Conservation (phyloP, 2,888 invertebrate species). For the Pediacus dermestoides region DNA sequence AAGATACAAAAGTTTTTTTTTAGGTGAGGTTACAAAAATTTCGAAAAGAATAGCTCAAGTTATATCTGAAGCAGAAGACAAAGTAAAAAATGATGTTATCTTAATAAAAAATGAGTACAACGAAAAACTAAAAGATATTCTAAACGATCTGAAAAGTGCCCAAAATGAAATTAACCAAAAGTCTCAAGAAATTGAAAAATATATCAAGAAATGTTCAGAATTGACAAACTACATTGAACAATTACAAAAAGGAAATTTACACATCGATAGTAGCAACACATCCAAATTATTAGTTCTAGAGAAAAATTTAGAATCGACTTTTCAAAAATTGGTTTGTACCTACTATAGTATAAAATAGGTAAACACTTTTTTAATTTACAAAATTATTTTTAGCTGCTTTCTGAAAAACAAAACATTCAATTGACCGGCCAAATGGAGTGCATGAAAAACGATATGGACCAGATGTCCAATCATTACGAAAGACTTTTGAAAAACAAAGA, state of each 20-base stretch:
- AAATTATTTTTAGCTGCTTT: slow-evolving; percentile 48
- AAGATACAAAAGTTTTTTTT: neutral
- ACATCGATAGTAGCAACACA: slow-evolving; percentile 36
- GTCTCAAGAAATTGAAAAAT: slow-evolving; percentile 54
- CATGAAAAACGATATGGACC: slow-evolving; percentile 57
- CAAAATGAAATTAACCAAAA: slow-evolving; percentile 59
- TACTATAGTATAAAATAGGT: neutral
- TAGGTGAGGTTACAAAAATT: neutral
- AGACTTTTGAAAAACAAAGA: slow-evolving; percentile 58
- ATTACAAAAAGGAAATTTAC: slow-evolving; percentile 45
- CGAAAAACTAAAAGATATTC: slow-evolving; percentile 57
- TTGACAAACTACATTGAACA: slow-evolving; percentile 53
- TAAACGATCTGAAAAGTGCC: slow-evolving; percentile 55
- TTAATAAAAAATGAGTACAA: slow-evolving; percentile 57
- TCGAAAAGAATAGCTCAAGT: slow-evolving; percentile 55
- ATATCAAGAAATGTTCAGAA: slow-evolving; percentile 54
- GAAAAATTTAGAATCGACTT: slow-evolving; percentile 57
- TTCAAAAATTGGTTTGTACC: slow-evolving; percentile 57
- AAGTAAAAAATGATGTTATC: slow-evolving; percentile 58
- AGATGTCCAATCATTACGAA: slow-evolving; percentile 55
- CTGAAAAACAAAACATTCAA: slow-evolving; percentile 58
- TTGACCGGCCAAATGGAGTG: slow-evolving; percentile 58
- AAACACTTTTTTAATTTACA: no score
- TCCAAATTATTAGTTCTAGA: slow-evolving; percentile 52
- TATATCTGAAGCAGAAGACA: slow-evolving; percentile 55